phyloP scores from a whole-genome alignment of 1,140 invertebrate species.

The Ephestia elutella region DNA sequence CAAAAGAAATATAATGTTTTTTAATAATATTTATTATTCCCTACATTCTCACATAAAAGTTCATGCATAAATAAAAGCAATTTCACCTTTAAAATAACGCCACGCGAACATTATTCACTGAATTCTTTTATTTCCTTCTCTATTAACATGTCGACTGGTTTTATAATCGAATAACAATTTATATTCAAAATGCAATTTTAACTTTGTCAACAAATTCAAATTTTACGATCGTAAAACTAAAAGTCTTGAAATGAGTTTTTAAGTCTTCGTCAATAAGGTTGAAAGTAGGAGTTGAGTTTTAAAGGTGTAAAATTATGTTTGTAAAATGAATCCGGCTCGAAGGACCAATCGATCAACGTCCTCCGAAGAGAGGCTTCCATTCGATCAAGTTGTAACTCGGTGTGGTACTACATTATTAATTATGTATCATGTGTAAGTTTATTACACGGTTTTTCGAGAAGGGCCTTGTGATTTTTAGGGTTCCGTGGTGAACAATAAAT shows the following conservation, averaged over 20 bases:
- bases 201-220: background rate
- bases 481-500: background rate
- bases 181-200: constrained; percentile 2
- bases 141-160: background rate
- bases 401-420: background rate
- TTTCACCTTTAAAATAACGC: background rate
- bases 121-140: background rate
- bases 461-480: background rate
- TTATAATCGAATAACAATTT: constrained; percentile 1
- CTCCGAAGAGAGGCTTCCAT: background rate
- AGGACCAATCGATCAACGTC: constrained; percentile 6
- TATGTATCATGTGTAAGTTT: background rate
- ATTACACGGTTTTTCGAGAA: background rate
- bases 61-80: background rate
- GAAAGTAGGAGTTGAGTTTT: background rate
- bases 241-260: background rate
- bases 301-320: background rate
- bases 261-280: background rate
- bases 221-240: background rate
- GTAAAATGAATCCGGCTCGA: background rate
- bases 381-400: constrained; percentile 4
- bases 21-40: too few species aligned
- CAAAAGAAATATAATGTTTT: too few species aligned
- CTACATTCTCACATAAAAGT: background rate
- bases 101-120: background rate